Evolutionary conservation across 2,888 invertebrate genomes (phyloP).

Genomic region (Ariolimax columbianus): DNA sequence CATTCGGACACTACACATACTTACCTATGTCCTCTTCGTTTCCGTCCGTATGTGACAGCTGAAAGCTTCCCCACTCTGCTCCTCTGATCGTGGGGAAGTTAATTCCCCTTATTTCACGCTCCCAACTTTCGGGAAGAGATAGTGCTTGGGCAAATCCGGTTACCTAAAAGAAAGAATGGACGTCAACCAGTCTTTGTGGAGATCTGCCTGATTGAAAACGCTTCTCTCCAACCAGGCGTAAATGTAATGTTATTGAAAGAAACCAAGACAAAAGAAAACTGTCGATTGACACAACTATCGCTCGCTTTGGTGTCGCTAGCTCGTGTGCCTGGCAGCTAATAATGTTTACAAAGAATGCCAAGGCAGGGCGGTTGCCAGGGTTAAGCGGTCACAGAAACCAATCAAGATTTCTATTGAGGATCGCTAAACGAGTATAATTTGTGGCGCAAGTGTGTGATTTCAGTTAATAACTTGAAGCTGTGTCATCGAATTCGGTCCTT

Average conservation of each 20-base stretch:
- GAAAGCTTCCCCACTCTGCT: no score
- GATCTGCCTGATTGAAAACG: background rate
- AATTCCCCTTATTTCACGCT: background rate
- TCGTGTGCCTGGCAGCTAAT: conserved; percentile 14
- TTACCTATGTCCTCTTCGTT: no score
- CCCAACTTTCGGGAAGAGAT: background rate
- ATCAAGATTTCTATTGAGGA: conserved; percentile 5
- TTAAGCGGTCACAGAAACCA: conserved; percentile 20
- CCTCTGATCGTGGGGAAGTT: background rate
- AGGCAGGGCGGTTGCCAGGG: background rate
- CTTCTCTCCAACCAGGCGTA: background rate
- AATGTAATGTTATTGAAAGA: background rate
- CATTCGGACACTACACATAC: no score
- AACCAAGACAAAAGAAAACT: background rate
- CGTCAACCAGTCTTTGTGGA: background rate
- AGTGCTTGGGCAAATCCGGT: background rate
- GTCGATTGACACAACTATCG: background rate
- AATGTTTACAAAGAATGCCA: background rate
- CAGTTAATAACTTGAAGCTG: background rate
- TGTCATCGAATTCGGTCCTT: background rate
- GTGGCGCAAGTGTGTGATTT: background rate
- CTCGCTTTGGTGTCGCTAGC: background rate
- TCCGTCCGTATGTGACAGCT: no score
- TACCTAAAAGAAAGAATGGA: background rate
- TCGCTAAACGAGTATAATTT: background rate